Evolutionary conservation across 2,888 invertebrate genomes (phyloP).

Genomic region (Ophion obscuratus): DNA sequence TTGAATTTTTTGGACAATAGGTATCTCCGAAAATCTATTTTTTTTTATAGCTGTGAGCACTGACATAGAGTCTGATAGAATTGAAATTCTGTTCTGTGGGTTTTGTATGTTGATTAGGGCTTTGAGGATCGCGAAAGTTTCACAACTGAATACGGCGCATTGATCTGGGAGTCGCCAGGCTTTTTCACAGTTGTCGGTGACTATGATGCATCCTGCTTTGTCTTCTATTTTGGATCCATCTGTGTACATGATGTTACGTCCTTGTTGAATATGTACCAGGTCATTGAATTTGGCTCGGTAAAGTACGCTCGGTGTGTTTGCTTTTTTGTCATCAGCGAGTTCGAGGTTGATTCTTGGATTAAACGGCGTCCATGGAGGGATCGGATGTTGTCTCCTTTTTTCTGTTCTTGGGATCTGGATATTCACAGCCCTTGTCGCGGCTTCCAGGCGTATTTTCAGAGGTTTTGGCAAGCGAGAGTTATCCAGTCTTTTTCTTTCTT

Average conservation of each 20-base stretch:
- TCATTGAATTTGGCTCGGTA: conserved; percentile 9
- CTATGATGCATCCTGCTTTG: too few relatives aligned
- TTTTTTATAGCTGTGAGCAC: not conserved
- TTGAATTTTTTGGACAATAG: conserved; percentile 17
- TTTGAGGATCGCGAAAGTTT: conserved; percentile 34
- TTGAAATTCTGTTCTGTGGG: not conserved
- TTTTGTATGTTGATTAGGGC: not conserved
- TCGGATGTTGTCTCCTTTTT: not conserved
- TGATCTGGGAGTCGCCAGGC: conserved; percentile 20
- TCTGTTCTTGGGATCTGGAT: not conserved
- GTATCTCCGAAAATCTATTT: not conserved
- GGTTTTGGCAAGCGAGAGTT: not conserved
- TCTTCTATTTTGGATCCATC: conserved; percentile 40
- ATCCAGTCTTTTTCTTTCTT: not conserved
- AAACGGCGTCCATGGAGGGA: conserved; percentile 1
- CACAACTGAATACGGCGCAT: conserved; percentile 33
- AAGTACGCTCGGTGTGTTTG: not conserved
- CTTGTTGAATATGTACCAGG: not conserved
- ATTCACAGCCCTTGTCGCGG: not conserved
- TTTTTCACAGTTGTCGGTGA: not conserved
- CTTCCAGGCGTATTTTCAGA: not conserved
- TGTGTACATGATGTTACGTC: conserved; percentile 19
- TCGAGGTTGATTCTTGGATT: conserved; percentile 17
- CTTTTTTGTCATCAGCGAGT: conserved; percentile 9
- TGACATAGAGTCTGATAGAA: conserved; percentile 1